These are phyloP conservation scores for Bombus pascuorum DNA, from an alignment of 1,140 invertebrate genomes.

Conservation along the genomic window DNA sequence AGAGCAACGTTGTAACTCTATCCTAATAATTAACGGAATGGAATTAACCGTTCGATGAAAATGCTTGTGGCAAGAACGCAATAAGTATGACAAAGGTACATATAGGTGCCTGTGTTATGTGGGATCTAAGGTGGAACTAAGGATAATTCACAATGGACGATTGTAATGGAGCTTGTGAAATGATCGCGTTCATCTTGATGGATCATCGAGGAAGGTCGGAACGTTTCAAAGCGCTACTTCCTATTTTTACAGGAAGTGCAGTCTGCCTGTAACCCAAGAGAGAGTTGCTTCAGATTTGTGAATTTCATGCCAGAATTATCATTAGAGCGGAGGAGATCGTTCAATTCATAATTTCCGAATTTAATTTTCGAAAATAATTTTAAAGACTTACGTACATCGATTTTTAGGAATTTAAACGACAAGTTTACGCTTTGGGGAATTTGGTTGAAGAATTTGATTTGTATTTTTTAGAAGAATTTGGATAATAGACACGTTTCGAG, in stretches of 20 bases:
- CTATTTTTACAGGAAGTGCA: slow-evolving; percentile 4
- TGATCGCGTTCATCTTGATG: background rate
- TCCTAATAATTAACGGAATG: slow-evolving; percentile 16
- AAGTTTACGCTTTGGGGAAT: no score
- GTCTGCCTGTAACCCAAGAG: background rate
- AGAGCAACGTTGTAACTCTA: background rate
- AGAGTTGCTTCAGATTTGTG: background rate
- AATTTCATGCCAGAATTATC: background rate
- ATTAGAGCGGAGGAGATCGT: no score
- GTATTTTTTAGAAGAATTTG: no score
- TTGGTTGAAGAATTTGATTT: no score
- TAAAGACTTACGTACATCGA: no score
- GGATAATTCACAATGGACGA: background rate
- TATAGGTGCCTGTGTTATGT: background rate
- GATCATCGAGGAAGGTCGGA: background rate
- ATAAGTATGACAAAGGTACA: background rate
- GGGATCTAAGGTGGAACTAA: background rate
- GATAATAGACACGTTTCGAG: fast-evolving
- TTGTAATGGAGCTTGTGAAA: background rate
- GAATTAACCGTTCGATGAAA: slow-evolving; percentile 26
- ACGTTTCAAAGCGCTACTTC: background rate
- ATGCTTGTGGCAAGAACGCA: background rate
- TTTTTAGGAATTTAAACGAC: no score
- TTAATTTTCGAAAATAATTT: no score
- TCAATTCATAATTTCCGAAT: no score